Conservation (phyloP, 2,888 invertebrate genomes). For the Dynastes tityus region DNA sequence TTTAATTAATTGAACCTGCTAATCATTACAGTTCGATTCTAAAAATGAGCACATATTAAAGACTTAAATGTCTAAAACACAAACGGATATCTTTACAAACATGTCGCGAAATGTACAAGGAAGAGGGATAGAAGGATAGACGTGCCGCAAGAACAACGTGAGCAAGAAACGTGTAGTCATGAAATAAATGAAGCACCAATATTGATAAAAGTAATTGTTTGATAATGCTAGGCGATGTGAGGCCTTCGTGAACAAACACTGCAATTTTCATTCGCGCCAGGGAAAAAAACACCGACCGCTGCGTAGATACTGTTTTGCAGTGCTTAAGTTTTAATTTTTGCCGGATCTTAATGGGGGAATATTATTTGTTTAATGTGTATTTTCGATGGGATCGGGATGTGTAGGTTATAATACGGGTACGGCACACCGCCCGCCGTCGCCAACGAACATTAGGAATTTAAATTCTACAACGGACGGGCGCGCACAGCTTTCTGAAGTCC, state of each 20-base stretch:
- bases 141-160: conserved; percentile 36
- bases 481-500: conserved; percentile 1
- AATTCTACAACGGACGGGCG: conserved; percentile 4
- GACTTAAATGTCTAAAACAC: too few relatives aligned
- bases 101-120: background rate
- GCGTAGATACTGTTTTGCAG: conserved; percentile 42
- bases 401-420: conserved; percentile 36
- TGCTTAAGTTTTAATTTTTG: conserved; percentile 47
- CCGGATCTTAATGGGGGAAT: conserved; percentile 34
- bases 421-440: conserved; percentile 7
- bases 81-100: too few relatives aligned
- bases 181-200: conserved; percentile 65
- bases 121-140: conserved; percentile 7
- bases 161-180: conserved; percentile 54
- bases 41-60: too few relatives aligned
- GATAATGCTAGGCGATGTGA: conserved; percentile 67
- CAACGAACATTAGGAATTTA: conserved; percentile 20
- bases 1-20: too few relatives aligned
- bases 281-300: conserved; percentile 49
- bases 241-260: conserved; percentile 68
- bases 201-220: conserved; percentile 71
- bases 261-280: conserved; percentile 62
- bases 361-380: conserved; percentile 46
- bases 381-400: conserved; percentile 45
- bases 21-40: too few relatives aligned